Base-by-base conservation (phyloP, 2,797 vertebrate species). In the Heliangelus exortis region DNA sequence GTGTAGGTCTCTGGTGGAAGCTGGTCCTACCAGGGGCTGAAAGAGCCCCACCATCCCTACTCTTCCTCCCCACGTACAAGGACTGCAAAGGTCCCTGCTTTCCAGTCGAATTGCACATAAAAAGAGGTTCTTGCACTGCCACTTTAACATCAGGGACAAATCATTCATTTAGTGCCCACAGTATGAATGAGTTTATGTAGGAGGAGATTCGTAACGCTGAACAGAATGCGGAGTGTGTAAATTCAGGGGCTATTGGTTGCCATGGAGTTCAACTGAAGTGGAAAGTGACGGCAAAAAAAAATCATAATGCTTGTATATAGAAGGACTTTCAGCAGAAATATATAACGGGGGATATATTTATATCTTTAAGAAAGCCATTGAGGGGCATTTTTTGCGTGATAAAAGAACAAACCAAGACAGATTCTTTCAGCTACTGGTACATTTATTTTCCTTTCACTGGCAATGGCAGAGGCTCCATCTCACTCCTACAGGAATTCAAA, bases 261-360 rank as follows among this genome's bases (percentile, higher is more conserved):
- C 71, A 96, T 97, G 95, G 95, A 92, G 69, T 84, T 87, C 84
- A 73, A 55, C 31, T 82, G 73, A 94, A 96, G 66, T 73, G 61
- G 87, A 58, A 91, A 91, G 39, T 45, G 48, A 81, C 61, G 77
- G 84, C 54, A 89, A 72, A 92, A 85, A 89, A 92, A 85, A 57
- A 10, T 0, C 36, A 7, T 33, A 63, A 78, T 62, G 50, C 63
- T 77, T 82, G 15, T 29, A 55, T 73, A 57, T 7, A 81, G 80
- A 92, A 85, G 50, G 92, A 86, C 20, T 23, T 89, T 36, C 33
- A 78, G 29, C 51, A 88, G 89, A 73, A 94, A 59, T 20, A 34
- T 34, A 90, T 84, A 36, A 73, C 15, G 14, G 39, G 22, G 69
- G 51, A 66, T 65, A 55, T 55, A 89, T 95, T 87, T 83, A 14